Evolutionary conservation across 1,140 invertebrate species (phyloP), one percentile per base, ranked within the genome.

Genomic region (Tenebrio molitor): DNA sequence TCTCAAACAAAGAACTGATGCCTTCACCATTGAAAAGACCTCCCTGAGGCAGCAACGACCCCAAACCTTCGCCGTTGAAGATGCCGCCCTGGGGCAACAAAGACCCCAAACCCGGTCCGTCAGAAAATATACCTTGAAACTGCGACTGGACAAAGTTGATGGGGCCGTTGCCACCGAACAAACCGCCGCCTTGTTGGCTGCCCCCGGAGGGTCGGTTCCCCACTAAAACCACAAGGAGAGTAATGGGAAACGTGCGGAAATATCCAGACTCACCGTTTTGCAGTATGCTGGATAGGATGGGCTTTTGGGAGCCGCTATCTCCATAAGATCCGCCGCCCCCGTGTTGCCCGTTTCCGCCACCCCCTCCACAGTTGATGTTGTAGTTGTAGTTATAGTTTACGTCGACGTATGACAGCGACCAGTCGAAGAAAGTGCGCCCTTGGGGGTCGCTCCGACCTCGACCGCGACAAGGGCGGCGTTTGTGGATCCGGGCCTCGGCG

Each of bases 301-400:
- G 65, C 15, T 50, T 44, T 58, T 58, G 25, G 1, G 68, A 33
- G 1, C 53, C 39, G 14, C 44, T 19, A 7, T 23, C 29, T 19
- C 63, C 63, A 39, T 23, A 21, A 21, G 8, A 8, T 7, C 64
- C 21, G 0, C 63, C 63, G 4, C 33, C 63, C 6, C 34, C 63
- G 16, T 33, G 25, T 10, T 25, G 29, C 10, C 42, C 42, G 15
- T 12, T 12, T 4, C 66, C 66, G 5, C 68, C 68, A 12, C 23
- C 29, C 16, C 46, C 68, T 17, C 29, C 68, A 36, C 68, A 70
- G 33, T 70, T 42, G 15, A 70, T 62, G 33, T 70, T 70, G 29
- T 70, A 70, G 39, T 70, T 70, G 29, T 70, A 63, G 39, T 70
- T 70, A 33, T 70, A 41, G 62, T 70, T 70, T 16, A 70, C 46